A percentile compares a stretch with the other conserved stretches of the same genome.
phyloP scores from a whole-genome alignment of 1,140 invertebrate genomes.

The Ditylenchus dipsaci region DNA sequence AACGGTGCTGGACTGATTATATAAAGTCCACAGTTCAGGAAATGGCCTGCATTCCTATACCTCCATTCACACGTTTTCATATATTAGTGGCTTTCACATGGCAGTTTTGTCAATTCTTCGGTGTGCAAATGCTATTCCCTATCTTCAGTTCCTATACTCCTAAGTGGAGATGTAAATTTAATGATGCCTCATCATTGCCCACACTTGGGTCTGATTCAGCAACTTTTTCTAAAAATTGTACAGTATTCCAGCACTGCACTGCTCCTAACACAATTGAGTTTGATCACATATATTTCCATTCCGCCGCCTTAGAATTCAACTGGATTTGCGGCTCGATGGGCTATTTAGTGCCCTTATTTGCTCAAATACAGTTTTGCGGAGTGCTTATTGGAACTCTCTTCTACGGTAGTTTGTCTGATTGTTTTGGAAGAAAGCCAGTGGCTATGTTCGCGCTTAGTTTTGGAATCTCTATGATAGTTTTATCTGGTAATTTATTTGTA shows the following conservation, averaged over 20 bases:
- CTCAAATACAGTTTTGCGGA: conserved; percentile 41
- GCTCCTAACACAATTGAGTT: conserved; percentile 34
- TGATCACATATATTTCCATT: conserved; percentile 46
- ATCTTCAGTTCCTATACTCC: background rate
- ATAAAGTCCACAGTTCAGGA: too few relatives aligned
- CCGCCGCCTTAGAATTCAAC: conserved; percentile 46
- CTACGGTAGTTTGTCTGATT: conserved; percentile 45
- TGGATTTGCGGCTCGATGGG: conserved; percentile 46
- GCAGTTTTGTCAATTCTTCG: background rate
- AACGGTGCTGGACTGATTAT: too few relatives aligned
- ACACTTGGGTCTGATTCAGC: background rate
- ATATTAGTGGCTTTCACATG: background rate
- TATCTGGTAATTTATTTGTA: background rate
- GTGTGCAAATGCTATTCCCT: background rate
- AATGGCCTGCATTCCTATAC: too few relatives aligned
- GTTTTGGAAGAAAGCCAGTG: conserved; percentile 48
- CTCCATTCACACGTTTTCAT: background rate
- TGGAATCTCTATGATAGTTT: conserved; percentile 21
- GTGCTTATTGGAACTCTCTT: conserved; percentile 49
- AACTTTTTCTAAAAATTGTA: background rate
- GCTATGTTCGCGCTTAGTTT: conserved; percentile 34
- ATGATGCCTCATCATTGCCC: background rate
- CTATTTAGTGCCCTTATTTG: conserved; percentile 35
- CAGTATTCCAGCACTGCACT: conserved; percentile 11
- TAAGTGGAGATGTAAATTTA: background rate